Percentiles rank a stretch among this genome's conserved stretches.
Evolutionary conservation across 1,140 invertebrate species (phyloP).

Genomic region (Drosophila paulistorum): DNA sequence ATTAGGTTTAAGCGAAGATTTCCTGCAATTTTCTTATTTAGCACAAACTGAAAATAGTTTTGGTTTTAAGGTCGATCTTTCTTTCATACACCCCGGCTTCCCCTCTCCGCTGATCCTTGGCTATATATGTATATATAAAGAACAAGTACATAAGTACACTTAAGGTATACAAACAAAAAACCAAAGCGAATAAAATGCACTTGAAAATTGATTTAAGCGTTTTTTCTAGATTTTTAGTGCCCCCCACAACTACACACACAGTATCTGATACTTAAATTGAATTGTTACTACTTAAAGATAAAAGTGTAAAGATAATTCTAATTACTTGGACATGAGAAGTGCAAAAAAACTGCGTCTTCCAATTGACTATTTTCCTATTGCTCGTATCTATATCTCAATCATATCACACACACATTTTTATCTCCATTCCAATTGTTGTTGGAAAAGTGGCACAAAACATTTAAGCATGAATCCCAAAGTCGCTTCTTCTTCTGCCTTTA

Average conservation of each 20-base stretch:
- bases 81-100: neutral
- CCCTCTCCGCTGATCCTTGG: neutral
- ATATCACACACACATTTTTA: too few relatives aligned
- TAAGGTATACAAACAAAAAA: neutral
- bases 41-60: conserved; percentile 10
- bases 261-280: neutral
- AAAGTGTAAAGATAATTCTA: conserved; percentile 5
- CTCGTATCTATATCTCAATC: conserved; percentile 1
- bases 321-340: conserved; percentile 7
- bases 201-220: neutral
- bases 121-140: neutral
- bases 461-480: neutral
- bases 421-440: too few relatives aligned
- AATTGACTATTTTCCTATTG: neutral
- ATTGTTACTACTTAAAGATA: conserved; percentile 15
- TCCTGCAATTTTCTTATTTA: conserved; percentile 75
- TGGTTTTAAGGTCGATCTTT: neutral
- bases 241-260: neutral
- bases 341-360: conserved; percentile 5
- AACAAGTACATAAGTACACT: neutral
- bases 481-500: neutral
- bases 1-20: conserved; percentile 69
- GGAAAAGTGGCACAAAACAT: too few relatives aligned
- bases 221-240: neutral
- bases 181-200: neutral